Percentiles rank a stretch among this genome's conserved stretches.
phyloP scores from a whole-genome alignment of 2,888 invertebrate species.

The Scaptomyza reducta region DNA sequence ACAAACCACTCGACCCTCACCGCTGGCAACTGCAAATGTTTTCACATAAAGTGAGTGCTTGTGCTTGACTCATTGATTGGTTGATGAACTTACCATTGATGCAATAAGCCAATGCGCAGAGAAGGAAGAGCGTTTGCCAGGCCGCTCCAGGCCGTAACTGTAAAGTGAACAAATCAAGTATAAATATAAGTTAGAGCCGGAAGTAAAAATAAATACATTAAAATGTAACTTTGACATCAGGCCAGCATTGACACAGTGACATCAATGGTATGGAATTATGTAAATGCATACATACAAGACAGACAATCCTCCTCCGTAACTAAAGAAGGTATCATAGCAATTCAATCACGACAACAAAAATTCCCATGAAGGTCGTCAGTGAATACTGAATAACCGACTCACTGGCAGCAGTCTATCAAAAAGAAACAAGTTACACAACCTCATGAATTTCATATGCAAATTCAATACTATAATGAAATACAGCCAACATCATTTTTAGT shows the following conservation, averaged over 20 bases:
- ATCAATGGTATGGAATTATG: conserved; percentile 38
- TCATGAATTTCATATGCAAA: conserved; percentile 56
- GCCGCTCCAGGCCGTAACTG: conserved; percentile 83
- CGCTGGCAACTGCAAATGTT: conserved; percentile 73
- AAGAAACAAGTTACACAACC: conserved; percentile 34
- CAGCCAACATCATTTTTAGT: conserved; percentile 8
- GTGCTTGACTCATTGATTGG: background rate
- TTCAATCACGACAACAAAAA: conserved; percentile 28
- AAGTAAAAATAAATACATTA: conserved; percentile 17
- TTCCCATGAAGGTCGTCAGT: conserved; percentile 73
- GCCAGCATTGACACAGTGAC: conserved; percentile 74
- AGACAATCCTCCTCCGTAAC: conserved; percentile 23
- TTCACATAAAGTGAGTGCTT: background rate
- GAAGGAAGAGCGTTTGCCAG: conserved; percentile 82
- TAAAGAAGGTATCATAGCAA: conserved; percentile 21
- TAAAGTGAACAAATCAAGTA: conserved; percentile 3
- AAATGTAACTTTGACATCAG: conserved; percentile 3
- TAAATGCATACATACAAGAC: conserved; percentile 4
- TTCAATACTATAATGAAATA: conserved; percentile 58
- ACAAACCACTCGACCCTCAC: conserved; percentile 92
- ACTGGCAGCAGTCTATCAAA: conserved; percentile 28
- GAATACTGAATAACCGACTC: background rate
- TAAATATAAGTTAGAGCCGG: conserved; percentile 7
- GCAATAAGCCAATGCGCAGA: conserved; percentile 76
- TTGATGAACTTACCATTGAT: conserved; percentile 78